phyloP scores from a whole-genome alignment of 1,140 invertebrate genomes.

The Leptopilina boulardi region DNA sequence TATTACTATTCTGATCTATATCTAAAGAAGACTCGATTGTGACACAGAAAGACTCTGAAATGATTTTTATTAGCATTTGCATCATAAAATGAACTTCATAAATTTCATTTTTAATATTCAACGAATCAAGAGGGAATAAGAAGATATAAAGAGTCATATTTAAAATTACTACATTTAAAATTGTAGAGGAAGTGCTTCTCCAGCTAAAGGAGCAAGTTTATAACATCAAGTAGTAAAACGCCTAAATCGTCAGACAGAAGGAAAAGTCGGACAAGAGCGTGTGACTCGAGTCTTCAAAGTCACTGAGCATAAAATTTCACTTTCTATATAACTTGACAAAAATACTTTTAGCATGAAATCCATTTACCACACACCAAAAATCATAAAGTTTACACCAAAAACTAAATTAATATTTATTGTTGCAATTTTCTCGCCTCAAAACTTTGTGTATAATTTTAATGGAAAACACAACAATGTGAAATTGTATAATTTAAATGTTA shows the following conservation, averaged over 20 bases:
- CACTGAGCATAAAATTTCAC: neutral
- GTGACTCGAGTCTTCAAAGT: neutral
- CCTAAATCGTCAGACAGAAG: neutral
- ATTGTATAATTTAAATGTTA: too few relatives aligned
- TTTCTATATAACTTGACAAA: neutral
- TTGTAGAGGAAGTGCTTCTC: neutral
- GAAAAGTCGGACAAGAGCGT: neutral
- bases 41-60: neutral
- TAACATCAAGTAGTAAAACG: neutral
- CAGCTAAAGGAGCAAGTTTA: neutral
- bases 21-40: too few relatives aligned
- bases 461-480: neutral
- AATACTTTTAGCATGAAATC: neutral
- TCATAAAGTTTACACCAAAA: neutral
- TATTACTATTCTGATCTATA: too few relatives aligned
- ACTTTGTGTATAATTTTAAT: neutral
- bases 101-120: neutral
- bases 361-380: neutral
- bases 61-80: conserved; percentile 2
- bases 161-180: neutral
- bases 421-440: neutral
- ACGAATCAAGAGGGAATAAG: neutral
- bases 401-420: neutral
- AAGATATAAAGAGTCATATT: neutral
- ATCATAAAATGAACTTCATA: neutral